Conservation (phyloP, 2,888 invertebrate species). For the Plagodis pulveraria region DNA sequence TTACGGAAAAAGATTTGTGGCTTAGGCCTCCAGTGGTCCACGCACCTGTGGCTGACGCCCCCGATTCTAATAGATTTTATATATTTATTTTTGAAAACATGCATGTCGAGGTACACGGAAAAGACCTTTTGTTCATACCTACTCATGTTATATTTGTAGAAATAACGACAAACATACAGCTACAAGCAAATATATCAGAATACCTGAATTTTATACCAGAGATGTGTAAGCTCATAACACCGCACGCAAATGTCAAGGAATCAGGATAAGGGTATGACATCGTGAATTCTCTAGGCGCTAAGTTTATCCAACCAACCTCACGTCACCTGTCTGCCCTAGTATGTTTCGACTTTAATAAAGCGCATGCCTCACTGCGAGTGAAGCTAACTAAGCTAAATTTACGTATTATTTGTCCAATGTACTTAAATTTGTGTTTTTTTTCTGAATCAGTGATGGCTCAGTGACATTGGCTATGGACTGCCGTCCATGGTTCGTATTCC, state of each 20-base stretch:
- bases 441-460: too few species aligned
- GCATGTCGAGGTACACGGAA: too few species aligned
- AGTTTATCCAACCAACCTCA: conserved; percentile 28
- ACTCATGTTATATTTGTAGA: neutral
- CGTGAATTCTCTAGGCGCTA: conserved; percentile 37
- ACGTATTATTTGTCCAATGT: too few species aligned
- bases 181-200: conserved; percentile 11
- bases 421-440: too few species aligned
- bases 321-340: conserved; percentile 17
- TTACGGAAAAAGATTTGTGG: too few species aligned
- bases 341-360: conserved; percentile 18
- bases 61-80: too few species aligned
- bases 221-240: conserved; percentile 30
- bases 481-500: too few species aligned
- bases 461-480: too few species aligned
- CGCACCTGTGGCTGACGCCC: too few species aligned
- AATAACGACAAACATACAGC: conserved; percentile 18
- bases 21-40: too few species aligned
- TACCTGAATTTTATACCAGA: conserved; percentile 29
- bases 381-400: neutral
- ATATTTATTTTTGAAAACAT: too few species aligned
- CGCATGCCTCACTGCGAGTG: neutral
- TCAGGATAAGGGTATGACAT: conserved; percentile 40
- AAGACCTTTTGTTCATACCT: too few species aligned
- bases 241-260: conserved; percentile 33